Base-by-base conservation (phyloP, 2,888 invertebrate genomes). In the Xestia sexstrigata region DNA sequence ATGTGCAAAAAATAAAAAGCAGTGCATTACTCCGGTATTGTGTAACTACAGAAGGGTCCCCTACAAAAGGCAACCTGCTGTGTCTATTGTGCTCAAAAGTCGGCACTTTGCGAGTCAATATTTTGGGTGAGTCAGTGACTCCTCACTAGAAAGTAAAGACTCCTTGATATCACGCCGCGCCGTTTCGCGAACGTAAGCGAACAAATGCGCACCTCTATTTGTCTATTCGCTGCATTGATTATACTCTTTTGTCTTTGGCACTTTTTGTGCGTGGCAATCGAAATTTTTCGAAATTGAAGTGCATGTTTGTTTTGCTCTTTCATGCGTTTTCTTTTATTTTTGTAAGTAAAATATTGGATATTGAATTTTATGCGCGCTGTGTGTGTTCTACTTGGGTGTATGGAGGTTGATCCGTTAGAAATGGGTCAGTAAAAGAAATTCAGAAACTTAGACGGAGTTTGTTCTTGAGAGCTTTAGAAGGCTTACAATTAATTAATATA, bases 21-120 rank as follows among this genome's bases (percentile, higher is more conserved):
- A 92, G 93, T 95, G 95, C 95, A 95, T 95, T 95, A 95, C 94
- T 90, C 89, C 87, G 85, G 92, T 91, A 93, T 95, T 95, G 95
- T 95, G 65, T 89, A 89, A 89, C 90, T 88, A 90, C 92, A 91
- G 93, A 91, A 92, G 95, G 95, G 94, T 89, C 85, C 85, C 82
- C 78, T 87, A 95, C 95, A 96, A 96, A 94, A 89, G 95, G 92
- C 94, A 92, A 96, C 96, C 96, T 96, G 96, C 96, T 95, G 96
- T 90, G 92, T 89, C 92, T 92, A 95, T 96, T 96, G 96, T 96
- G 91, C 84, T 90, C 92, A 87, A 90, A 86, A 93, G 93, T 93
- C 95, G 95, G 95, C 96, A 96, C 95, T 96, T 95, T 94, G 95
- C 94, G 92, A 95, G 93, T 96, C 96, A 96, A 96, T 96, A 96